Percentiles rank a stretch among this genome's conserved stretches.
Conservation (phyloP, 2,113 vertebrate genomes). For the Syrmaticus mikado region DNA sequence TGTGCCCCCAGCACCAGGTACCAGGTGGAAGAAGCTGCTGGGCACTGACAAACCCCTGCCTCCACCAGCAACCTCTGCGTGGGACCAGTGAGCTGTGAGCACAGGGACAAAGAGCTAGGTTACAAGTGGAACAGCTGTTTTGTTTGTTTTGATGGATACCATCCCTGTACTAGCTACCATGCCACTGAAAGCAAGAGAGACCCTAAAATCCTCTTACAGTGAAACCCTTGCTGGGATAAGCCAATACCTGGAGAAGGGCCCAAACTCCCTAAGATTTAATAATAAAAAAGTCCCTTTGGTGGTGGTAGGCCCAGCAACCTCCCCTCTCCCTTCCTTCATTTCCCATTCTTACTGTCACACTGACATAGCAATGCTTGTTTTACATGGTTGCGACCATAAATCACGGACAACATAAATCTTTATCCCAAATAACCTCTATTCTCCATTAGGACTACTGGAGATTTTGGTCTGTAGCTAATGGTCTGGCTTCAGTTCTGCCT, state of each 20-base stretch:
- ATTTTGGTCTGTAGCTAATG: background rate
- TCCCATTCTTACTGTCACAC: background rate
- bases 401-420: background rate
- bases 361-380: background rate
- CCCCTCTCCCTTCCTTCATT: background rate
- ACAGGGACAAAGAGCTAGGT: background rate
- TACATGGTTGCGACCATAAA: background rate
- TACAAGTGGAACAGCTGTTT: background rate
- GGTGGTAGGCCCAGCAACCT: background rate
- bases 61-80: rapidly evolving
- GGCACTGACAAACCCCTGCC: background rate
- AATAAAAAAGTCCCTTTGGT: background rate
- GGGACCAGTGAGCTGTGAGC: background rate
- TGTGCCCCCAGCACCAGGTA: background rate
- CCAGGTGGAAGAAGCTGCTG: background rate
- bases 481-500: background rate
- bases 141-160: background rate
- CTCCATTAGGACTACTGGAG: background rate
- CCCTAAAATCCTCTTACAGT: background rate
- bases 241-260: background rate
- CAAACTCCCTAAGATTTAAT: background rate
- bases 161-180: background rate
- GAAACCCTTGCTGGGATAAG: background rate
- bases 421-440: background rate
- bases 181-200: background rate